These are phyloP conservation scores for Temnothorax ravouxi DNA, from an alignment of 2,888 invertebrate genomes.

Conservation along the genomic window DNA sequence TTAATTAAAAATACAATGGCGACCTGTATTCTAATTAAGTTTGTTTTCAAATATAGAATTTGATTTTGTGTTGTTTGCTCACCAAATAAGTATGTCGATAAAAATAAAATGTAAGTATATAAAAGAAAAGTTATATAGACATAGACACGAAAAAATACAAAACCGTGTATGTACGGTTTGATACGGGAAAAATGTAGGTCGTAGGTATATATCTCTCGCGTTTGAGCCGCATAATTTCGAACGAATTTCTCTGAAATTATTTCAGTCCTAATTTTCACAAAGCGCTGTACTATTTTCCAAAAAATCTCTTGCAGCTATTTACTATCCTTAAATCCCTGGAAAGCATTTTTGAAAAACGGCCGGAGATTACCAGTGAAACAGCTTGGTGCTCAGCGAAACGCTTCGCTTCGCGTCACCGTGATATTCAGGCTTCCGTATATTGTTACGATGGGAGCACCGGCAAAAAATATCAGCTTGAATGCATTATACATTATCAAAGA, in stretches of 20 bases:
- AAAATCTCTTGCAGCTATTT: neutral
- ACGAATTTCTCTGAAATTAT: conserved; percentile 16
- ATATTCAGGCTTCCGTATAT: conserved; percentile 34
- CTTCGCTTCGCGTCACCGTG: conserved; percentile 12
- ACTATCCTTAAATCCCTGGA: conserved; percentile 14
- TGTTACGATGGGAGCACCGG: conserved; percentile 22
- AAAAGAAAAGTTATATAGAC: neutral
- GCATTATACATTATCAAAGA: conserved; percentile 1
- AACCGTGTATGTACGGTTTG: neutral
- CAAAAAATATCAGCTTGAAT: conserved; percentile 12
- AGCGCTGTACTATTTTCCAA: conserved; percentile 17
- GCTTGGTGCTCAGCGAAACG: conserved; percentile 33
- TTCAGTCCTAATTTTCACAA: conserved; percentile 3
- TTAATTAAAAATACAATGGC: neutral
- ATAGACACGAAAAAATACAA: neutral
- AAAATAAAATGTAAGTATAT: neutral
- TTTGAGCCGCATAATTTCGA: neutral
- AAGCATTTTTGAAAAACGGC: conserved; percentile 36
- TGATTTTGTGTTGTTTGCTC: neutral
- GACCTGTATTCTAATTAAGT: neutral
- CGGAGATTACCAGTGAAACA: conserved; percentile 25
- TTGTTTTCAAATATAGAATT: neutral
- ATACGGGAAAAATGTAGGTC: neutral
- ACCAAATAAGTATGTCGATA: neutral
- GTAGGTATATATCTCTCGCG: conserved; percentile 13